Conservation (phyloP, 2,113 vertebrate species). For the Bufo gargarizans region DNA sequence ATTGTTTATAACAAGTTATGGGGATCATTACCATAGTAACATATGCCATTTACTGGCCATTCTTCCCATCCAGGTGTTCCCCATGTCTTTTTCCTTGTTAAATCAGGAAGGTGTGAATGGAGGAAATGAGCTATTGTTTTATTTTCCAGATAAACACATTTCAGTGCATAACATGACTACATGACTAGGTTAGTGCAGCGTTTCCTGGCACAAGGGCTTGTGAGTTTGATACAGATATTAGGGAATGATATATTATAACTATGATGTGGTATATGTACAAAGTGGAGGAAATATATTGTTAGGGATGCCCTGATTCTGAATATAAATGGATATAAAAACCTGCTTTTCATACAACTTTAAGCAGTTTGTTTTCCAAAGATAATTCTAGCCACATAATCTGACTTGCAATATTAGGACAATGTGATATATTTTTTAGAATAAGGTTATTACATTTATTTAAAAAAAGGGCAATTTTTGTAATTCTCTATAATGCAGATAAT, state of each 20-base stretch:
- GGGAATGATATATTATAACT: background rate
- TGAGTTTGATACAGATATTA: background rate
- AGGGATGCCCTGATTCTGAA: no score
- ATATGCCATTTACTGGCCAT: background rate
- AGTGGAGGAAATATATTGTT: background rate
- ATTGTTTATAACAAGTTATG: background rate
- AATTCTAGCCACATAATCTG: no score
- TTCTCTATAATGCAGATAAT: no score
- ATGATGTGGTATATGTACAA: background rate
- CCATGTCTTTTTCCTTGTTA: background rate
- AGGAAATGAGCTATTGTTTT: conserved; percentile 34
- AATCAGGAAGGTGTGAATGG: conserved; percentile 20
- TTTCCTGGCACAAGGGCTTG: background rate
- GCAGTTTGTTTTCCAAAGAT: no score
- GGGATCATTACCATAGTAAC: conserved; percentile 7
- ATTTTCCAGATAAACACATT: conserved; percentile 30
- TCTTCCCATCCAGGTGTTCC: background rate
- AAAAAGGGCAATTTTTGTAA: no score
- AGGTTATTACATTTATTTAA: no score
- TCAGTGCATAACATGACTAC: background rate
- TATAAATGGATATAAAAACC: no score
- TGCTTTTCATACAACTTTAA: no score
- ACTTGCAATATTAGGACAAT: no score
- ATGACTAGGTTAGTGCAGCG: background rate
- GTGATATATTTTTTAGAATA: no score